Percentiles rank a stretch among this genome's conserved stretches.
phyloP scores from a whole-genome alignment of 92 coral and sea anemone genomes.

The Phenganax subtilis region DNA sequence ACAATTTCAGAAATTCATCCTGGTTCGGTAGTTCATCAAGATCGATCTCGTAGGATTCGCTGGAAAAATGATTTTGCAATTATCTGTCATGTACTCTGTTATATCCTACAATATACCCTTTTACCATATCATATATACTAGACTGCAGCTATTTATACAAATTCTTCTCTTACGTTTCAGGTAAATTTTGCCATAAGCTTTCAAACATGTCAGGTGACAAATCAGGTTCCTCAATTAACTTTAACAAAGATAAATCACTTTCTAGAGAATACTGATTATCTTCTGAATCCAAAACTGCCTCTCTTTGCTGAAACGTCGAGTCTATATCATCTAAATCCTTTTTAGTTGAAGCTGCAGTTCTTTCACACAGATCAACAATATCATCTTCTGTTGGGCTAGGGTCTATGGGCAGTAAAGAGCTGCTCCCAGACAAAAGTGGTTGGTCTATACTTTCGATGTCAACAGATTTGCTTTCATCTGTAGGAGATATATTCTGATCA shows the following conservation, averaged over 20 bases:
- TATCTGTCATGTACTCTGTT: neutral
- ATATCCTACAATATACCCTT: neutral
- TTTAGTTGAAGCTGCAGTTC: too few relatives aligned
- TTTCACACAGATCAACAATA: neutral
- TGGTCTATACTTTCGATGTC: neutral
- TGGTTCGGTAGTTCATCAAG: slow-evolving; percentile 59
- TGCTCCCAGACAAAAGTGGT: neutral
- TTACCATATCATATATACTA: neutral
- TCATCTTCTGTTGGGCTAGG: neutral
- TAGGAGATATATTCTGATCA: neutral
- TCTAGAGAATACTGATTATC: neutral
- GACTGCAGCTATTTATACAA: neutral
- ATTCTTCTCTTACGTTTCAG: slow-evolving; percentile 52
- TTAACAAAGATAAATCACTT: neutral
- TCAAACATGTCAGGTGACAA: slow-evolving; percentile 70
- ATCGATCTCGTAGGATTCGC: slow-evolving; percentile 53
- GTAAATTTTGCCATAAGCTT: slow-evolving; percentile 70
- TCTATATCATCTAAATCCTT: neutral
- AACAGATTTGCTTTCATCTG: neutral
- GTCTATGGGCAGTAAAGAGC: slow-evolving; percentile 1
- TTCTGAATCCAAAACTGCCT: slow-evolving; percentile 21
- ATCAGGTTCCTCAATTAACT: slow-evolving; percentile 44
- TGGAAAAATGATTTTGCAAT: neutral
- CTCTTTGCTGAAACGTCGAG: neutral
- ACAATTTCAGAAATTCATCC: slow-evolving; percentile 57